Conservation (phyloP, 2,888 invertebrate genomes). For the Thymelicus acteon region DNA sequence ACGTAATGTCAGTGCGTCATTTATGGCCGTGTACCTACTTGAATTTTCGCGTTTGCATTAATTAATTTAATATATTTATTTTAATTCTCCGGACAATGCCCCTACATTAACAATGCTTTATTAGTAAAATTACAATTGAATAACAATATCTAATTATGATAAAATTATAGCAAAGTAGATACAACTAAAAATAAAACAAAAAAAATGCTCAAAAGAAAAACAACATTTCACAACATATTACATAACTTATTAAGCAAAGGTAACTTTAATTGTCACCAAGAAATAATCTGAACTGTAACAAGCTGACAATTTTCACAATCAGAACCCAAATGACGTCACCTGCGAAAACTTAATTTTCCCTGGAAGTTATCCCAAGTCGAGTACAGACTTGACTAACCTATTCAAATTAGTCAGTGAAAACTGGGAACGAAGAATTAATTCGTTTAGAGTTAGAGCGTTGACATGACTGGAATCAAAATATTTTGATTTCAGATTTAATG, state of each 20-base stretch:
- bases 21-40: too few relatives aligned
- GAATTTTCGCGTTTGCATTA: too few relatives aligned
- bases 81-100: too few relatives aligned
- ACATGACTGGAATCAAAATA: slow-evolving; percentile 20
- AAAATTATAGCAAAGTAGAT: too few relatives aligned
- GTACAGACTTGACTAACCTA: slow-evolving; percentile 27
- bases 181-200: too few relatives aligned
- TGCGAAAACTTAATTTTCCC: slow-evolving; percentile 14
- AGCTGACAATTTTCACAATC: slow-evolving; percentile 5
- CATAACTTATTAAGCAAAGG: neutral
- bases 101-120: too few relatives aligned
- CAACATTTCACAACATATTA: neutral
- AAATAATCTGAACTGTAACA: neutral
- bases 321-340: slow-evolving; percentile 10
- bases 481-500: slow-evolving; percentile 8
- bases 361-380: slow-evolving; percentile 26
- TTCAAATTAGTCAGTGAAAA: slow-evolving; percentile 34
- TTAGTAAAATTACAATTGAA: too few relatives aligned
- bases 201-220: too few relatives aligned
- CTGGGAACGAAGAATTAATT: slow-evolving; percentile 26
- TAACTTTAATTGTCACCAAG: too few relatives aligned
- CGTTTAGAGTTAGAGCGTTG: slow-evolving; percentile 11
- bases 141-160: too few relatives aligned
- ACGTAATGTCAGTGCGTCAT: too few relatives aligned
- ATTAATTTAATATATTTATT: too few relatives aligned